phyloP scores from a whole-genome alignment of 2,797 vertebrate species.

The Myotis daubentonii region DNA sequence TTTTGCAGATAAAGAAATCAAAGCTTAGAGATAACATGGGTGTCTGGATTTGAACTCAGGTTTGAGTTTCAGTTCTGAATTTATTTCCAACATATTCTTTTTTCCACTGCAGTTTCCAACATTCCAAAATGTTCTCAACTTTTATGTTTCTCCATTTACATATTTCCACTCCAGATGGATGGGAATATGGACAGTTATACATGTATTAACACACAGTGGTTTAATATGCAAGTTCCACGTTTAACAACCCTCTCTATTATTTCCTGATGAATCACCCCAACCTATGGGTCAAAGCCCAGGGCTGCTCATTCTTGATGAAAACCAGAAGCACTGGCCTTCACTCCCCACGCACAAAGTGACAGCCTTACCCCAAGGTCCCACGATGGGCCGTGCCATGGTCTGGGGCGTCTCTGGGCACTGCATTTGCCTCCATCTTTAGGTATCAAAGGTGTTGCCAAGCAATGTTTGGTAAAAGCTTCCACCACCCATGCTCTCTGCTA shows the following conservation, averaged over 20 bases:
- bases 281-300: background rate
- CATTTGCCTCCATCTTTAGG: slow-evolving; percentile 30
- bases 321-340: background rate
- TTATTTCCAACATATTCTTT: slow-evolving; percentile 24
- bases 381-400: background rate
- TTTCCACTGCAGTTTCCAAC: background rate
- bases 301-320: background rate
- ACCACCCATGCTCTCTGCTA: background rate
- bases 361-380: background rate
- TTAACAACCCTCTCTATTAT: background rate
- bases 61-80: slow-evolving; percentile 1
- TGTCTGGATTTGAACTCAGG: slow-evolving; percentile 41
- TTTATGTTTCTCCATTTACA: slow-evolving; percentile 1
- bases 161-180: slow-evolving; percentile 53
- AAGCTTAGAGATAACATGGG: background rate
- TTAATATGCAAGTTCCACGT: slow-evolving; percentile 54
- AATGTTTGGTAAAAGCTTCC: background rate
- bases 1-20: slow-evolving; percentile 32
- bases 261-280: background rate
- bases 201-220: slow-evolving; percentile 3
- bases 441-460: background rate
- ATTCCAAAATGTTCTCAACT: background rate
- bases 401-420: background rate
- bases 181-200: slow-evolving; percentile 51
- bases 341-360: background rate